A percentile compares a stretch with the other conserved stretches of the same genome.
These are phyloP conservation scores for Zoanthus sansibaricus DNA, from an alignment of 92 coral and sea anemone genomes.

Conservation along the genomic window DNA sequence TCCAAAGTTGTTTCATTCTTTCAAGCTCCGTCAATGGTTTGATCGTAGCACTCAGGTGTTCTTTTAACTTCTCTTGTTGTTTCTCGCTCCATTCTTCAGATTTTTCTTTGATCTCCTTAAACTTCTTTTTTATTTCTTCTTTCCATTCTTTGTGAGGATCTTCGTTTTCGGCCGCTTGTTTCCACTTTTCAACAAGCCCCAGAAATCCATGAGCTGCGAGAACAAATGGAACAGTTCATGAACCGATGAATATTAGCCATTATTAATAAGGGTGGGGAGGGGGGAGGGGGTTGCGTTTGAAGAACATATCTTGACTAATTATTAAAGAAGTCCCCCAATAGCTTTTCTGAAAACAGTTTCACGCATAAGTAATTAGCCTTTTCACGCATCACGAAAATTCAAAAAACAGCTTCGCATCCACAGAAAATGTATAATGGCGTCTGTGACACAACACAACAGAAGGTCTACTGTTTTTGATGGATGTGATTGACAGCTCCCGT, in stretches of 20 bases:
- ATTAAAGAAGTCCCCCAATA: too few species aligned
- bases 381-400: too few species aligned
- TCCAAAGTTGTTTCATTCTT: constrained; percentile 23
- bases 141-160: neutral
- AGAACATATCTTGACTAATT: too few species aligned
- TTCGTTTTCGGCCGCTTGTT: neutral
- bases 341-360: too few species aligned
- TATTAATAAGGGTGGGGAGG: too few species aligned
- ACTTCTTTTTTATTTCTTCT: neutral
- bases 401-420: too few species aligned
- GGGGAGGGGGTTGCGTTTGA: too few species aligned
- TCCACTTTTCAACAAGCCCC: constrained; percentile 13
- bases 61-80: neutral
- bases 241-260: neutral
- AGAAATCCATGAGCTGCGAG: constrained; percentile 33
- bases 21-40: neutral
- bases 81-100: constrained; percentile 1
- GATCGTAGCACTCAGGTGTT: neutral
- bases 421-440: too few species aligned
- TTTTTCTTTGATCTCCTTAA: constrained; percentile 10
- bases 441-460: too few species aligned
- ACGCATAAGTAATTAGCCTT: too few species aligned
- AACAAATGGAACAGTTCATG: neutral
- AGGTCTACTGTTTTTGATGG: too few species aligned
- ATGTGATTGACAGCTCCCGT: too few species aligned